Conservation (phyloP, 2,888 invertebrate species). For the Caenorhabditis sp. region DNA sequence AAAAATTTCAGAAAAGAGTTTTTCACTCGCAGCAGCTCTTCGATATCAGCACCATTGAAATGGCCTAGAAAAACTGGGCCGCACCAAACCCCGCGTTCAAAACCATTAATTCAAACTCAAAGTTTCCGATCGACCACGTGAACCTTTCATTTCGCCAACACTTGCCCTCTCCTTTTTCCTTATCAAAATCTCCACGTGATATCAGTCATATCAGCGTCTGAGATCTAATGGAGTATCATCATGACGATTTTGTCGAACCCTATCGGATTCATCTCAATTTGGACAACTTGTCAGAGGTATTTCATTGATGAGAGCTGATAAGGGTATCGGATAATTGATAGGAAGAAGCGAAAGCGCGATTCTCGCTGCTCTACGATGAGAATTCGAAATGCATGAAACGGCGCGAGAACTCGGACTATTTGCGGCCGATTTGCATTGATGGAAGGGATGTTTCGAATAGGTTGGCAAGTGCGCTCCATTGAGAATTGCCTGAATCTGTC, state of each 20-base stretch:
- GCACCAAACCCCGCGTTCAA: no score
- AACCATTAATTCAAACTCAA: no score
- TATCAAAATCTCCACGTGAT: constrained; percentile 9
- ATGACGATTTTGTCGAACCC: constrained; percentile 39
- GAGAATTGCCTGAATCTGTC: background rate
- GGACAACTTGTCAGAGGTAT: constrained; percentile 45
- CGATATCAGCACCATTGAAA: no score
- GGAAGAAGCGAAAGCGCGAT: constrained; percentile 36
- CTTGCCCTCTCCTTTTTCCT: background rate
- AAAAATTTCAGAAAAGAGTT: no score
- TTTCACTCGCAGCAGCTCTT: no score
- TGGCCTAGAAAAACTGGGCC: no score
- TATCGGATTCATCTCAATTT: constrained; percentile 48
- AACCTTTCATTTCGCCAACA: background rate
- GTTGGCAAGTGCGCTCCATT: constrained; percentile 2
- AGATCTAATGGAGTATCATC: constrained; percentile 22
- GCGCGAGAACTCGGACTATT: constrained; percentile 31
- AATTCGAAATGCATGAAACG: constrained; percentile 23
- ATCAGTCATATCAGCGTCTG: background rate
- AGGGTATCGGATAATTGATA: no score
- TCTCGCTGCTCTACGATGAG: constrained; percentile 49
- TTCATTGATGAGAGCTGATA: no score
- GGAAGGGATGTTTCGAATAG: constrained; percentile 53
- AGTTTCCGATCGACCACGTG: no score
- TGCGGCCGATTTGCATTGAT: constrained; percentile 58